Percentiles rank a stretch among this genome's conserved stretches.
These are phyloP conservation scores for Actinemys pallida DNA, from an alignment of 2,113 vertebrate genomes.

Conservation along the genomic window DNA sequence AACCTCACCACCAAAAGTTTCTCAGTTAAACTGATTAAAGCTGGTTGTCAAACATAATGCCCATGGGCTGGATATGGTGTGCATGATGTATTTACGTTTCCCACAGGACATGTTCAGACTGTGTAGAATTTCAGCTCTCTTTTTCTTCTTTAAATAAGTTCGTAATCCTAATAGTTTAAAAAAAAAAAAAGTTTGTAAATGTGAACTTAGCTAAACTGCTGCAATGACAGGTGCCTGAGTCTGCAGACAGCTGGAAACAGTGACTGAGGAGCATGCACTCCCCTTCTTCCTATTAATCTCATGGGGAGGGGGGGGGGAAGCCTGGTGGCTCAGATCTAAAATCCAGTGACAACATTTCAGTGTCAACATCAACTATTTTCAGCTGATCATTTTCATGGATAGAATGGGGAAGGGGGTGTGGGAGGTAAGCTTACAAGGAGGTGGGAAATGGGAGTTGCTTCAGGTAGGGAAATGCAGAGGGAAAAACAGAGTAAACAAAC, in stretches of 20 bases:
- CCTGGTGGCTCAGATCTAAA: not conserved
- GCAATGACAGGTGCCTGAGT: not conserved
- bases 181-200: not conserved
- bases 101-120: not conserved
- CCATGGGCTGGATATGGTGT: not conserved
- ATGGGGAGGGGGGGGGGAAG: fast-evolving
- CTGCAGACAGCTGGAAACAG: not conserved
- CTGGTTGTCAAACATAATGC: not conserved
- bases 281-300: not conserved
- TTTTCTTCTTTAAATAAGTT: not conserved
- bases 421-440: not conserved
- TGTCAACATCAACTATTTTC: not conserved
- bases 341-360: not conserved
- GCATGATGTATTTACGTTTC: not conserved
- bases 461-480: not conserved
- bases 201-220: not conserved
- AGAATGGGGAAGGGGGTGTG: not conserved
- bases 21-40: not conserved
- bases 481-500: not conserved
- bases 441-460: not conserved
- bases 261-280: not conserved
- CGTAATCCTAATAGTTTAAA: not conserved
- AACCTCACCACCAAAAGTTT: not conserved
- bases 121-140: not conserved
- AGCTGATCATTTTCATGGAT: not conserved